These are phyloP conservation scores for Drosophila sulfurigaster DNA, from an alignment of 1,140 invertebrate species.

Conservation along the genomic window DNA sequence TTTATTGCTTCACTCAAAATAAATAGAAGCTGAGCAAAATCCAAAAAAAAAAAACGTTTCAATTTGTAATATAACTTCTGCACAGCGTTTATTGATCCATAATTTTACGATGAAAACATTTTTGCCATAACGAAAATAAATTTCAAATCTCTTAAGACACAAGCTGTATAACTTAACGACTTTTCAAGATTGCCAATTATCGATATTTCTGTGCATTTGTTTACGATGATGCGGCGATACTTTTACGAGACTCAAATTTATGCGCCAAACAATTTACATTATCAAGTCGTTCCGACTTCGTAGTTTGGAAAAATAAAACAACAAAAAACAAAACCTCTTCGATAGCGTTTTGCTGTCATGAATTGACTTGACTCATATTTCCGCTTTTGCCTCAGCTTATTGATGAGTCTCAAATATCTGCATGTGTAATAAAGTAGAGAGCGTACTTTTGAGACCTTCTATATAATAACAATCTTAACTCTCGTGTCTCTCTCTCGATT, in stretches of 20 bases:
- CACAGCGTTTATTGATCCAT: neutral
- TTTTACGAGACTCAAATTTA: slow-evolving; percentile 39
- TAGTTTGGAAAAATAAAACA: neutral
- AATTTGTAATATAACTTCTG: slow-evolving; percentile 1
- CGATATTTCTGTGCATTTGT: slow-evolving; percentile 16
- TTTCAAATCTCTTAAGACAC: slow-evolving; percentile 11
- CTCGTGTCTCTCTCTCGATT: slow-evolving; percentile 2
- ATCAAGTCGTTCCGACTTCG: slow-evolving; percentile 20
- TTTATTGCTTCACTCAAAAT: neutral
- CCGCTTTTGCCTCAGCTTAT: neutral
- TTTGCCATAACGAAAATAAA: neutral
- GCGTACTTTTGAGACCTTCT: slow-evolving; percentile 1
- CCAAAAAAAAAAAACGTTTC: neutral
- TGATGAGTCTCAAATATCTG: slow-evolving; percentile 31
- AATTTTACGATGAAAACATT: neutral
- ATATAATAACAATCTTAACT: slow-evolving; percentile 32
- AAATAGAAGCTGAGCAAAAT: neutral
- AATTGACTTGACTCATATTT: slow-evolving; percentile 41
- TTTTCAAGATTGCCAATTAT: slow-evolving; percentile 36
- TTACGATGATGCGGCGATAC: slow-evolving; percentile 7
- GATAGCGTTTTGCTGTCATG: neutral
- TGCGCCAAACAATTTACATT: slow-evolving; percentile 36
- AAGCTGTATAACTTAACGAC: slow-evolving; percentile 29
- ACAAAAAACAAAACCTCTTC: neutral
- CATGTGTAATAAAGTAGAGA: slow-evolving; percentile 25